Percentiles rank a stretch among this genome's conserved stretches.
These are phyloP conservation scores for Galago senegalensis DNA, from an alignment of 2,797 vertebrate genomes.

Conservation along the genomic window DNA sequence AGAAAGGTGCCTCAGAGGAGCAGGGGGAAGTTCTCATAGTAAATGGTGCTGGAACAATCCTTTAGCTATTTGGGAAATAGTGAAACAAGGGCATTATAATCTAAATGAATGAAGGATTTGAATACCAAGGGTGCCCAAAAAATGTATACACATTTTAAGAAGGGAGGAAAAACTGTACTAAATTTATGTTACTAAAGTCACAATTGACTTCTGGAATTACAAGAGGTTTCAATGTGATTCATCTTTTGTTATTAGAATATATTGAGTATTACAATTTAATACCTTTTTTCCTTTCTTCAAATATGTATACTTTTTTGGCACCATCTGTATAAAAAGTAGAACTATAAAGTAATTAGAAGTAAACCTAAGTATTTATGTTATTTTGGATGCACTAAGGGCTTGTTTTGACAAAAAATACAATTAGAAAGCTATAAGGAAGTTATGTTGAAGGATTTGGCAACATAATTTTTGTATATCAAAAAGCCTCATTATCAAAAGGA, in stretches of 20 bases:
- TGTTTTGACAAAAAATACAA: neutral
- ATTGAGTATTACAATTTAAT: no score
- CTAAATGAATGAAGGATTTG: neutral
- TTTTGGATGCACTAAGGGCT: neutral
- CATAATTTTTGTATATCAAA: neutral
- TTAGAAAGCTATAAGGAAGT: neutral
- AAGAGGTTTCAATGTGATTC: no score
- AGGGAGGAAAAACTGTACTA: no score
- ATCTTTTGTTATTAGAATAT: no score
- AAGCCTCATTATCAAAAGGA: neutral
- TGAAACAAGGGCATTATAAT: neutral
- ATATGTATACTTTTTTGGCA: no score
- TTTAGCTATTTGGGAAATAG: neutral
- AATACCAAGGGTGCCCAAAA: neutral
- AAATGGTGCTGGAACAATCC: neutral
- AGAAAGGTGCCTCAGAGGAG: neutral
- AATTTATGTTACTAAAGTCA: no score
- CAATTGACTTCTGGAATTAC: no score
- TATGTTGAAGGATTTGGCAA: neutral
- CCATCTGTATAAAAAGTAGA: neutral
- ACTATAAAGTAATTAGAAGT: neutral
- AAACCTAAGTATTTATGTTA: neutral
- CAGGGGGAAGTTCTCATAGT: neutral
- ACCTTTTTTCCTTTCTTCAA: no score
- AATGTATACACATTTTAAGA: no score